Evolutionary conservation across 1,140 invertebrate genomes (phyloP).

Genomic region (Tetramorium alpestre): DNA sequence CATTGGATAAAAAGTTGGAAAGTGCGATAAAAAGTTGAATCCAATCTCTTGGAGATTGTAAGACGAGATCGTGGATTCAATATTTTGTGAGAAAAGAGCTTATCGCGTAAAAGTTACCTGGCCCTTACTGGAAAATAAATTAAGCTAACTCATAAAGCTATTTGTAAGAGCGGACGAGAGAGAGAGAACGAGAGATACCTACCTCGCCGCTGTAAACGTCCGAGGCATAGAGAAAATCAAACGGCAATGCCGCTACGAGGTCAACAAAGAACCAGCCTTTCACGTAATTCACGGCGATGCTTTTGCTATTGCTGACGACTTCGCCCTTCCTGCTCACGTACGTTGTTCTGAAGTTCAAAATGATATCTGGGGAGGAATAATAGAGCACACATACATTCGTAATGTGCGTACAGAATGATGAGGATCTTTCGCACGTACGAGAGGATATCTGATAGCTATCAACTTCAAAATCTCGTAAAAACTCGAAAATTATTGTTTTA

Average conservation of each 20-base stretch:
- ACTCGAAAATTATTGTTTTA: neutral
- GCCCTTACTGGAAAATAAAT: neutral
- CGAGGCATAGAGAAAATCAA: constrained; percentile 97
- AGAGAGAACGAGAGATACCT: constrained; percentile 82
- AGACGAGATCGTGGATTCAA: neutral
- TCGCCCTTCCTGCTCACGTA: constrained; percentile 99
- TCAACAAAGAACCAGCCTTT: constrained; percentile 98
- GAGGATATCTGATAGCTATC: neutral
- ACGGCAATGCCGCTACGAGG: constrained; percentile 97
- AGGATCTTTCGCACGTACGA: neutral
- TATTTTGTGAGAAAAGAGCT: neutral
- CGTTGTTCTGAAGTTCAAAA: constrained; percentile 99
- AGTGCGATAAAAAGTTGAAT: neutral
- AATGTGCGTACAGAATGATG: neutral
- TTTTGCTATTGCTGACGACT: constrained; percentile 96
- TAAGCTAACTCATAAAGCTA: neutral
- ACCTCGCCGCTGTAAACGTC: constrained; percentile 95
- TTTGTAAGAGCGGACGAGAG: neutral
- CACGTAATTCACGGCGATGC: constrained; percentile 96
- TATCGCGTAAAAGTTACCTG: neutral
- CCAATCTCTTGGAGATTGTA: neutral
- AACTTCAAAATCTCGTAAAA: neutral
- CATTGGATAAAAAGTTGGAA: neutral
- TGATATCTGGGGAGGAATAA: constrained; percentile 93
- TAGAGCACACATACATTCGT: constrained; percentile 6